Base-by-base conservation (phyloP, 1,140 invertebrate genomes). In the Hypsibius dujardini region DNA sequence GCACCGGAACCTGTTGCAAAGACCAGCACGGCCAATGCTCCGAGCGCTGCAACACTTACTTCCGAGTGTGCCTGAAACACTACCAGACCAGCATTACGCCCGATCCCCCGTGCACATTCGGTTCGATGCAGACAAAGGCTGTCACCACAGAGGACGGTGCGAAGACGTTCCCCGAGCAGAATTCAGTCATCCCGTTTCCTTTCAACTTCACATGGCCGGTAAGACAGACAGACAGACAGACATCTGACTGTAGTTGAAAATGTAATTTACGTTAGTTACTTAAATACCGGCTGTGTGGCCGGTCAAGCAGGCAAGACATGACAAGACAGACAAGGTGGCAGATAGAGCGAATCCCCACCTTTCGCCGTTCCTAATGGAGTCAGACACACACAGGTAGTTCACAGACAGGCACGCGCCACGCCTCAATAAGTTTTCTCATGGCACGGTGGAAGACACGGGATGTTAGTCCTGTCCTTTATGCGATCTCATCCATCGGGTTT, bases 141-240 rank as follows among this genome's bases (percentile, higher is more conserved):
- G 82, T 92, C 74, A 80, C 76, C 74, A 71, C 79, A 75, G 75
- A 75, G 42, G 81, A 81, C 67, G 80, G 80, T 70, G 80, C 84
- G 71, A 83, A 85, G 69, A 75, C 77, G 70, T 85, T 84, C 74
- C 82, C 84, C 74, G 72, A 71, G 50, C 74, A 62, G 59, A 59
- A 74, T 73, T 71, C 72, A 42, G 67, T 87, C 88, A 90, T 94
- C 79, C 84, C 86, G 75, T 90, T 94, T 77, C 87, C 86, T 56
- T 92, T 95, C 82, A 87, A 90, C 76, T 94, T 92, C 80, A 87
- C 88, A 74, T 94, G 90, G 90, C 89, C 90, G 87, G 90, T 92
- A 83, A 90, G 89, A 88, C 69, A 42, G 72, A 67, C 69, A 42
- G 2, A 3, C n/a, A n/a, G 3, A 40, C 28, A 12, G 59, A 45